Evolutionary conservation across 2,888 invertebrate genomes (phyloP), one percentile per base, ranked within the genome.

Genomic region (Chloroclystis v-ata): DNA sequence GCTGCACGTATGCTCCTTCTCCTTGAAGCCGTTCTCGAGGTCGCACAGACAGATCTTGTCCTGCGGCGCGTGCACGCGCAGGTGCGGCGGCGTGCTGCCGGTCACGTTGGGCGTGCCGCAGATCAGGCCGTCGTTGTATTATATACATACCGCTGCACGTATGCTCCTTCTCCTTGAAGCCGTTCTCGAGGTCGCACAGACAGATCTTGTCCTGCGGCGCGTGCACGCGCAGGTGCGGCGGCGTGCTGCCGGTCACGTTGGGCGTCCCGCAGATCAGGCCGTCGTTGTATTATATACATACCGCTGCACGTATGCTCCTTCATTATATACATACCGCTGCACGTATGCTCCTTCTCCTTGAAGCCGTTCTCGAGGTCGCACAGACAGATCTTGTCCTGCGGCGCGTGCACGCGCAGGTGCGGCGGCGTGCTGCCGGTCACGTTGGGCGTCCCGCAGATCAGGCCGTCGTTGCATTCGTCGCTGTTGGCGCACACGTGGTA

Each of bases 241-340:
- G 89, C 39, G 75, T 75, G 0, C 73, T 67, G 1, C 85, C 84
- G 0, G 91, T 91, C 35, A 86, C 79, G 72, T 90, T 91, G 0
- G 90, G 89, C 1, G 78, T 67, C 25, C 84, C 83, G 66, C 93
- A 93, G 44, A 90, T 83, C 41, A 92, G 85, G 0, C 91, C 91
- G 16, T 91, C 90, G 61, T 90, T 89, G 59, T 93, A 93, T 42
- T 93, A n/a, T n/a, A n/a, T n/a, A n/a, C n/a, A n/a, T n/a, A n/a
- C n/a, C n/a, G n/a, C n/a, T n/a, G n/a, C n/a, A n/a, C n/a, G n/a
- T n/a, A n/a, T n/a, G 9, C 26, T 26, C 5, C 2, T 4, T 26
- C 3, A 26, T 9, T 10, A 10, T 2, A 7, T 35, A 20, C 35
- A 16, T 60, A 91, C 92, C 92, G 61, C 77, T 92, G 79, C 93